Evolutionary conservation across 2,797 vertebrate genomes (phyloP).

Genomic region (Onychomys leucogaster): DNA sequence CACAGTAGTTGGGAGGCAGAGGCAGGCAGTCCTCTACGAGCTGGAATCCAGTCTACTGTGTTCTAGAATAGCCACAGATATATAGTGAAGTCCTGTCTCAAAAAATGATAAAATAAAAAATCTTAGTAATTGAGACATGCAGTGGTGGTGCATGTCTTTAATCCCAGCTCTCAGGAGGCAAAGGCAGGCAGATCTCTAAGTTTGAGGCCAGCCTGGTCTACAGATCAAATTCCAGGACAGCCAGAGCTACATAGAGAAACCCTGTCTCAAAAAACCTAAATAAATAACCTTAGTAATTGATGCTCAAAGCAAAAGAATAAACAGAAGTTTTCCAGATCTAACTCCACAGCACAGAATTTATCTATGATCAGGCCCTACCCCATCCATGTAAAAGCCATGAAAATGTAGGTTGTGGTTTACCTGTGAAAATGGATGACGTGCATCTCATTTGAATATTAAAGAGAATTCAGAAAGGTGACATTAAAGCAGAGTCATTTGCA

Average conservation of each 20-base stretch:
- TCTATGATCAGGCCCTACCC: not conserved
- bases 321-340: conserved; percentile 35
- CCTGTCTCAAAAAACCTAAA: conserved; percentile 33
- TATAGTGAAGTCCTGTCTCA: not conserved
- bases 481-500: conserved; percentile 1
- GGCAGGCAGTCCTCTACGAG: not conserved
- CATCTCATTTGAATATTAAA: conserved; percentile 64
- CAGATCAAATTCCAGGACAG: not conserved
- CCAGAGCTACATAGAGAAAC: not conserved
- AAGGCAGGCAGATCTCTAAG: not conserved
- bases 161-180: not conserved
- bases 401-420: conserved; percentile 58
- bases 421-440: conserved; percentile 38
- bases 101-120: not conserved
- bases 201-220: not conserved
- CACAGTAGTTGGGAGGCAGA: not conserved
- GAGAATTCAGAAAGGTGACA: conserved; percentile 59
- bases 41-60: not conserved
- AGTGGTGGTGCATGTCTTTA: not conserved
- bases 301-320: conserved; percentile 60
- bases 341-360: not conserved
- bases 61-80: not conserved
- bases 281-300: conserved; percentile 52
- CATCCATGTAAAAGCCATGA: not conserved
- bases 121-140: too few species aligned